Percentiles rank a stretch among this genome's conserved stretches.
phyloP scores from a whole-genome alignment of 2,888 invertebrate genomes.

The Spilosoma lubricipeda region DNA sequence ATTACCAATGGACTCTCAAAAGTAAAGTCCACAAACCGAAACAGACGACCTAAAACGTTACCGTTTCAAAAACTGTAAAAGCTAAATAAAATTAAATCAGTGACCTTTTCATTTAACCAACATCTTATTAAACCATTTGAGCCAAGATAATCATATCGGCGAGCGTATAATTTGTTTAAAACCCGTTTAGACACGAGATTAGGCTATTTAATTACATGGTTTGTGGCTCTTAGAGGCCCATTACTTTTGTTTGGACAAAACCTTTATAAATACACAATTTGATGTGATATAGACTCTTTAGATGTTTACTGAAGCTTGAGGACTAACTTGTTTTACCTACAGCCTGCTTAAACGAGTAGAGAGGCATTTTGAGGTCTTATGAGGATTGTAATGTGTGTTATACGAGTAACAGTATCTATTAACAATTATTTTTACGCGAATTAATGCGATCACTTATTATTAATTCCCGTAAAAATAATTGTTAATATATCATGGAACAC shows the following conservation, averaged over 20 bases:
- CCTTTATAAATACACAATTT: neutral
- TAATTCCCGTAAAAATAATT: too few relatives aligned
- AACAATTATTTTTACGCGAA: too few relatives aligned
- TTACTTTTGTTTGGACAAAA: slow-evolving; percentile 4
- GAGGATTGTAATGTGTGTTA: too few relatives aligned
- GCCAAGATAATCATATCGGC: slow-evolving; percentile 3
- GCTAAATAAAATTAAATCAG: neutral
- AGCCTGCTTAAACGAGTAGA: too few relatives aligned
- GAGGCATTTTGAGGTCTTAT: fast-evolving
- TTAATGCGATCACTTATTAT: too few relatives aligned
- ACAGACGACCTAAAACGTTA: neutral
- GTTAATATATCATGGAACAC: too few relatives aligned
- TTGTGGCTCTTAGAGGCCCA: neutral
- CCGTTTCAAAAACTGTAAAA: neutral
- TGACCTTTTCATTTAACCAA: neutral
- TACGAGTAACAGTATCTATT: too few relatives aligned
- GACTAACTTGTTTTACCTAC: neutral
- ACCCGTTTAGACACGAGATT: neutral
- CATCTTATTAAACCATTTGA: neutral
- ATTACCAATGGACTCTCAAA: neutral
- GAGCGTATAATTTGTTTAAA: slow-evolving; percentile 8
- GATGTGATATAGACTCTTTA: neutral
- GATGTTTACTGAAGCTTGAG: neutral
- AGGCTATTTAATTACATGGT: slow-evolving; percentile 5
- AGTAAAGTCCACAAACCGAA: neutral